A percentile compares a stretch with the other conserved stretches of the same genome.
Conservation (phyloP, 2,888 invertebrate genomes). For the Epistrophe grossulariae region DNA sequence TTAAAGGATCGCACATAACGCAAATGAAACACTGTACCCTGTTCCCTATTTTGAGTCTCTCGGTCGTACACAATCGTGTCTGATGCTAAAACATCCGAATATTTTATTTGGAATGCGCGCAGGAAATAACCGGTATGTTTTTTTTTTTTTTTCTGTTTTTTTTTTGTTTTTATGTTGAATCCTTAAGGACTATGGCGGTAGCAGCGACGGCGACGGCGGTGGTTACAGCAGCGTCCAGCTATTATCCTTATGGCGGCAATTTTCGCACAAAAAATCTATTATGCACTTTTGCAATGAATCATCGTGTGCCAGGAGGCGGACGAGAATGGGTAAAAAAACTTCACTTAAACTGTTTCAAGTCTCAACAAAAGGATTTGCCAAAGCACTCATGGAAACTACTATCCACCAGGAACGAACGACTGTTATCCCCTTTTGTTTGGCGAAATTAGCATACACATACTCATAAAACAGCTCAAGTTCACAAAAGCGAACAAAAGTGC, state of each 20-base stretch:
- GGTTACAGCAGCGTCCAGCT: constrained; percentile 24
- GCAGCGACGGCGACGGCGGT: not conserved
- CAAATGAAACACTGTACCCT: constrained; percentile 37
- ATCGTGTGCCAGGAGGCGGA: constrained; percentile 23
- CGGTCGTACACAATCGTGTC: constrained; percentile 44
- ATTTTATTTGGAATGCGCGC: constrained; percentile 52
- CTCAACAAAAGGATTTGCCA: constrained; percentile 52
- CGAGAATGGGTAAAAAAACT: constrained; percentile 32
- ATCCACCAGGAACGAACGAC: constrained; percentile 21
- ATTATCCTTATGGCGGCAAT: constrained; percentile 72
- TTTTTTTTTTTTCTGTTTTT: not conserved
- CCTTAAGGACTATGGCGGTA: constrained; percentile 9
- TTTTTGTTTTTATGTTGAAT: constrained; percentile 8
- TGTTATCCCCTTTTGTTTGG: constrained; percentile 36
- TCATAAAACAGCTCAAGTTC: constrained; percentile 69
- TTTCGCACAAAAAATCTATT: constrained; percentile 70
- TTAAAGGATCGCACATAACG: constrained; percentile 61
- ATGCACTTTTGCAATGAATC: constrained; percentile 71
- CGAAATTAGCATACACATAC: constrained; percentile 68
- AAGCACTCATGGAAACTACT: constrained; percentile 43
- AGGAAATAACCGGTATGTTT: constrained; percentile 1
- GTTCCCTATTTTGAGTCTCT: constrained; percentile 1
- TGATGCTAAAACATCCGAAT: constrained; percentile 53
- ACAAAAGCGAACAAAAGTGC: constrained; percentile 55
- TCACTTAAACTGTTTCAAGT: constrained; percentile 66